Evolutionary conservation across 2,113 vertebrate species (phyloP), one percentile per base, ranked within the genome.

Genomic region (Poeciliopsis retropinna): DNA sequence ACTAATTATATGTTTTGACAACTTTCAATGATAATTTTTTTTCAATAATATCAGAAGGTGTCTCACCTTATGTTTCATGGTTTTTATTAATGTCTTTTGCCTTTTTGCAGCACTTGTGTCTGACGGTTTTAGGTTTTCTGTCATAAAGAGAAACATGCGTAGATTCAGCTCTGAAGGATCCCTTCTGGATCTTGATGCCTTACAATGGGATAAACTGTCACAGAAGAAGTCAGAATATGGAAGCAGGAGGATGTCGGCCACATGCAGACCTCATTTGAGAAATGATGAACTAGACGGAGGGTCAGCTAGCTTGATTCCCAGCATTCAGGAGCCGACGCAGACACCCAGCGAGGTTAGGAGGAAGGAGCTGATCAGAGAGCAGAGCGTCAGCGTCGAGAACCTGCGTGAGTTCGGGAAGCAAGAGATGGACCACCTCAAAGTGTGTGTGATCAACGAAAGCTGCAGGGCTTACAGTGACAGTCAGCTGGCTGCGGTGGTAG

Each of bases 391-490:
- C 0, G 74, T 37, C 1, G 93, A 95, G 74, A 87, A 93, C 65
- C 69, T 95, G 22, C 37, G 31, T 0, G 76, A 83, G 9, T 72
- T 82, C 60, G 86, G 70, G 0, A 88, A 89, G 9, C 75, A 44
- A 67, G 83, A 89, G 15, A 76, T 77, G 5, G 70, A 25, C 29
- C 76, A 79, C 28, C 90, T 94, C 0, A 39, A 67, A 9, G 89
- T 92, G 28, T 77, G 79, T 0, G 8, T 12, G 9, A 72, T 95
- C 1, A 82, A 39, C 10, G 85, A 93, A 8, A 79, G 90, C 28
- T 94, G 70, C 80, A 86, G 92, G 80, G 93, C 94, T 17, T 95
- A 95, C 87, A 95, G 94, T 4, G 94, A 95, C 77, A 71, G 94
- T 44, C 94, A 95, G 88, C 81, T 95, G 79, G 72, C 80, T 28